Base-by-base conservation (phyloP, 92 coral and sea anemone species). In the Zoanthus gigantus region DNA sequence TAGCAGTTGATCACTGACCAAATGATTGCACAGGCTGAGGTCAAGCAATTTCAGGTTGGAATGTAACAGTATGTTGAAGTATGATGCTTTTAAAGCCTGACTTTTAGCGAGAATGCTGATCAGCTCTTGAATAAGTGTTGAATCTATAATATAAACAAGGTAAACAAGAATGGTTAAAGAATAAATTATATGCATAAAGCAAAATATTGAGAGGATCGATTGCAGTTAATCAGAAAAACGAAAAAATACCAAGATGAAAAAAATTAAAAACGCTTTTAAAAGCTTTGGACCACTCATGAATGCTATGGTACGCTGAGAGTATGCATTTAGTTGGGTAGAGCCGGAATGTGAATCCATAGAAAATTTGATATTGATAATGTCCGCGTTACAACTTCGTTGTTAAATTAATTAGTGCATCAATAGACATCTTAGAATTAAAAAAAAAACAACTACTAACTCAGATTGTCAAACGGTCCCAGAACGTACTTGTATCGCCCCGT, bases 381-480 rank as follows among this genome's bases (percentile, higher is more conserved):
- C 56, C 12, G 9, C 7, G 56, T 7, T 50, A 50, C 56, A 11
- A 0, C 9, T 7, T 11, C 1, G 0, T 11, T 1, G 56, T 7
- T 50, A 50, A 7, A 7, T 7, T 50, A 50, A 50, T 7, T 7
- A 50, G 56, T 50, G 12, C 56, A 50, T 11, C 12, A 11, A 11
- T 3, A 50, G 56, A 50, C 6, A 50, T 11, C 12, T 50, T 50
- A 50, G 5, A 50, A 50, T 50, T 34, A 37, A 37, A 50, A 50
- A 63, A 17, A 17, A 28, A 56, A 9, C 15, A 0, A 16, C 69
- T 50, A 92, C 94, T 87, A 61, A 94, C 97, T 90, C 32, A 94
- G 87, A 34, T 88, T 84, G 74, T 94, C 95, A 77, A 94, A 94
- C 10, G 97, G 97, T 65, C 97, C 97, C 48, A 94, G 84, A 18